Conservation (phyloP, 1,140 invertebrate genomes). For the Eueides isabella region DNA sequence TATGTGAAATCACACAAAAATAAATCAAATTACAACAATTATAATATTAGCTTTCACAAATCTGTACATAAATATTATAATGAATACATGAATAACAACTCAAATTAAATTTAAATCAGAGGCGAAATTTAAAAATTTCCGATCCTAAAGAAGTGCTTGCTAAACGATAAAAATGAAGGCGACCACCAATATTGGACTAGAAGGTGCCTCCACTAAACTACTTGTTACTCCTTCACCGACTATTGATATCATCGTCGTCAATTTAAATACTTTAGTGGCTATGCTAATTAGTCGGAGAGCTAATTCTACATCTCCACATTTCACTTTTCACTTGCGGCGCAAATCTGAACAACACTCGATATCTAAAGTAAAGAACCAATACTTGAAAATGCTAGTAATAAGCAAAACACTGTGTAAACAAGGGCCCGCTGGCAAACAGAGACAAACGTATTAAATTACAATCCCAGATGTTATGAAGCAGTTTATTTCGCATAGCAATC, state of each 20-base stretch:
- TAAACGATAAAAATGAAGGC: background rate
- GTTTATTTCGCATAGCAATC: conserved; percentile 38
- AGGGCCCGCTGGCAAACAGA: conserved; percentile 37
- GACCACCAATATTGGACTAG: background rate
- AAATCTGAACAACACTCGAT: conserved; percentile 27
- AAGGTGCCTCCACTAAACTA: background rate
- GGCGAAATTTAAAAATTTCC: background rate
- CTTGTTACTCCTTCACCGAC: background rate
- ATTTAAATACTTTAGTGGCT: conserved; percentile 13
- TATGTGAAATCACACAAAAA: background rate
- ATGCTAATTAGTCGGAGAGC: conserved; percentile 34
- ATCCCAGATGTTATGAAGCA: conserved; percentile 40
- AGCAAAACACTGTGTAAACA: conserved; percentile 46
- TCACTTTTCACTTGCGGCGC: conserved; percentile 28
- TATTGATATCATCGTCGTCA: conserved; percentile 1
- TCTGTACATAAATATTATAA: background rate
- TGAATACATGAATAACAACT: background rate
- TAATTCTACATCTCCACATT: conserved; percentile 34
- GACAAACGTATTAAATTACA: conserved; percentile 40
- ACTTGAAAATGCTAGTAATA: conserved; percentile 43
- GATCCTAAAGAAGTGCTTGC: background rate
- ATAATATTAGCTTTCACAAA: background rate
- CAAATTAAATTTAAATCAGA: background rate
- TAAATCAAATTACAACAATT: background rate
- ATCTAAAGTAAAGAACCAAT: conserved; percentile 31